Conservation (phyloP, 2,888 invertebrate species). For the Eristalis pertinax region DNA sequence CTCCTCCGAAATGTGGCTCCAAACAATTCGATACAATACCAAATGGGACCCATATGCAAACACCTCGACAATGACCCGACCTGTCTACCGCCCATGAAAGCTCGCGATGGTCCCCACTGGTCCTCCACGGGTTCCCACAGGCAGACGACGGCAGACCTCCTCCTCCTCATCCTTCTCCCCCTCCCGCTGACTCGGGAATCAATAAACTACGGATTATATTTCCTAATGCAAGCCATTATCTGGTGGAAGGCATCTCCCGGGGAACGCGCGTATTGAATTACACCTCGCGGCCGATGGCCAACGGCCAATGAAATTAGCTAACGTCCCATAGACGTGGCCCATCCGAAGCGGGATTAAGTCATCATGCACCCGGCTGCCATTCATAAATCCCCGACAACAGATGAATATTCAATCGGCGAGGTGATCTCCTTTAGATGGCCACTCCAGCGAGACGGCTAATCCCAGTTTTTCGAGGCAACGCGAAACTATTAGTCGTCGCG, state of each 20-base stretch:
- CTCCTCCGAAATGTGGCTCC: background rate
- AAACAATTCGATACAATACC: slow-evolving; percentile 9
- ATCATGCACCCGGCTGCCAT: slow-evolving; percentile 24
- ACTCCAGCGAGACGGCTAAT: slow-evolving; percentile 9
- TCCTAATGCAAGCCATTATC: slow-evolving; percentile 20
- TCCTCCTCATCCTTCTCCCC: too few species aligned
- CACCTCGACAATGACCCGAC: slow-evolving; percentile 9
- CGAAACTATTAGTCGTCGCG: slow-evolving; percentile 18
- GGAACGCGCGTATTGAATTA: slow-evolving; percentile 5
- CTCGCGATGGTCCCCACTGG: background rate
- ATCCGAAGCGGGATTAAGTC: slow-evolving; percentile 27
- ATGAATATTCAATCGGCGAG: slow-evolving; percentile 21
- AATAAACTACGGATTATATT: slow-evolving; percentile 50
- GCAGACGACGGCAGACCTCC: background rate
- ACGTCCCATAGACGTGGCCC: slow-evolving; percentile 27
- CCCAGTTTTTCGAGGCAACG: slow-evolving; percentile 17
- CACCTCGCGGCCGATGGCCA: slow-evolving; percentile 6
- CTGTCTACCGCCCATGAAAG: slow-evolving; percentile 16
- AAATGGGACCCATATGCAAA: background rate
- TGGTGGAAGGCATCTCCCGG: background rate
- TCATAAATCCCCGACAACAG: slow-evolving; percentile 26
- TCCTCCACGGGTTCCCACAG: background rate
- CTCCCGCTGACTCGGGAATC: slow-evolving; percentile 5
- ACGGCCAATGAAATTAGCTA: slow-evolving; percentile 48
- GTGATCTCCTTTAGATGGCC: background rate